Base-by-base conservation (phyloP, 1,140 invertebrate genomes). In the Pogonus chalceus region DNA sequence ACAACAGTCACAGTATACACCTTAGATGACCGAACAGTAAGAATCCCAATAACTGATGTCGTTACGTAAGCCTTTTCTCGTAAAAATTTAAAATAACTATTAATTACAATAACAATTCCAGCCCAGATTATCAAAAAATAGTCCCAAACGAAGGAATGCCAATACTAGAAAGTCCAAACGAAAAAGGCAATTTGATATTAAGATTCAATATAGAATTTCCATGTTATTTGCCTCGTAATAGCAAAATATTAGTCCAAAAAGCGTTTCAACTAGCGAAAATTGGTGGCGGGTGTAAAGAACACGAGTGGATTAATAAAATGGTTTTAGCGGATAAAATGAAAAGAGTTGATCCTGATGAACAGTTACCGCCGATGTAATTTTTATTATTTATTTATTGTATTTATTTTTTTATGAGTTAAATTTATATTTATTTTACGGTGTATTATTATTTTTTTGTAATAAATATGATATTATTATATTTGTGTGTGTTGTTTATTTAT, bases 31-130 rank as follows among this genome's bases (percentile, higher is more conserved):
- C 75, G 86, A 57, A 72, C 70, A 53, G 67, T 89, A 26, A 76
- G 81, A 58, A 68, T 87, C 12, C 78, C 78, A 54, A 81, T 88
- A 55, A 81, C 79, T 20, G 83, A 87, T 60, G 77, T 88, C 18
- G 76, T 88, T 43, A 66, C 65, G 78, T 79, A 72, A 67, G 70
- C 62, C 35, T 2, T 3, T 16, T 51, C 7, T 14, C 21, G n/a
- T 22, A 54, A 53, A 14, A 21, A 47, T 55, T 20, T 23, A 16
- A 35, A 35, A 52, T 9, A 37, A 14, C 20, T 23, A 49, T 37
- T 48, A 54, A 51, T 55, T 52, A 50, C 9, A 50, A 52, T 53
- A 20, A 51, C 21, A 52, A 50, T 60, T 67, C 48, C 52, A 78
- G 76, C 7, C 76, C 78, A 18, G 66, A 70, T 37, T 81, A 78